phyloP scores from a whole-genome alignment of 2,797 vertebrate genomes.

The Gambelia wislizenii region DNA sequence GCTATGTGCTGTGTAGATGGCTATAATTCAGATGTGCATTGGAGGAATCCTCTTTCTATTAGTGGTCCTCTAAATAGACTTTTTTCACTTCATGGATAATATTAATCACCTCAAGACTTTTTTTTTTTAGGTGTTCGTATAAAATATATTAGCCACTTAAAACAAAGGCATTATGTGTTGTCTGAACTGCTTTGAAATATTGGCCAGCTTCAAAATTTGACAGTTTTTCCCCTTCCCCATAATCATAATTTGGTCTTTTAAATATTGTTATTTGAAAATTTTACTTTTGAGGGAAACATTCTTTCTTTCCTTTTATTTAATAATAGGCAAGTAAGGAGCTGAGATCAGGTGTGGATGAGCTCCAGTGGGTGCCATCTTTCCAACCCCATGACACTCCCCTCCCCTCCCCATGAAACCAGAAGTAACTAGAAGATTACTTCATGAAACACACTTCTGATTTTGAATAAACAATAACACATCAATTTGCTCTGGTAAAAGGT shows the following conservation, averaged over 20 bases:
- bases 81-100: neutral
- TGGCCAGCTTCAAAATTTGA: neutral
- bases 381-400: too few relatives aligned
- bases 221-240: neutral
- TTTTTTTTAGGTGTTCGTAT: neutral
- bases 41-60: slow-evolving; percentile 13
- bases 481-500: too few relatives aligned
- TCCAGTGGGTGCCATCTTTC: too few relatives aligned
- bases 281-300: neutral
- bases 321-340: too few relatives aligned
- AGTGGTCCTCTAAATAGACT: neutral
- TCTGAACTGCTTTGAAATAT: neutral
- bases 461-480: too few relatives aligned
- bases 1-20: neutral
- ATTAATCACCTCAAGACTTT: slow-evolving; percentile 21
- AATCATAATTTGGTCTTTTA: neutral
- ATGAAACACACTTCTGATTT: too few relatives aligned
- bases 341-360: too few relatives aligned
- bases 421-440: too few relatives aligned
- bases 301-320: neutral
- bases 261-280: neutral
- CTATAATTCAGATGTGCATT: slow-evolving; percentile 17
- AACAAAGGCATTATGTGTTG: neutral
- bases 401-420: too few relatives aligned
- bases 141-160: slow-evolving; percentile 10